Evolutionary conservation across 2,888 invertebrate species (phyloP), one percentile per base, ranked within the genome.

Genomic region (Lacanobia wlatinum): DNA sequence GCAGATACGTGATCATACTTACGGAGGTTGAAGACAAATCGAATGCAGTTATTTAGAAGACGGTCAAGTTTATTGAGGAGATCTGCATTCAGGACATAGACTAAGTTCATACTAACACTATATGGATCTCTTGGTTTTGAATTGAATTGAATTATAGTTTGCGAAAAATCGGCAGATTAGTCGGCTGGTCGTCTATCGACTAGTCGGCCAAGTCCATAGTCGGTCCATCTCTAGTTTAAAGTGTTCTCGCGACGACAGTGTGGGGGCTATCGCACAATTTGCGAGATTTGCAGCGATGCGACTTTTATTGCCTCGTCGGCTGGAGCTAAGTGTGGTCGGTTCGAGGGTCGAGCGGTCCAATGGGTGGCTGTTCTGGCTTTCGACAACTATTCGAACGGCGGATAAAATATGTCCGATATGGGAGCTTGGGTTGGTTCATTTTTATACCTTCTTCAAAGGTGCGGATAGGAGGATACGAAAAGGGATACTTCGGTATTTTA

Each of bases 301-400:
- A 78, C 55, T 85, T 84, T 84, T 84, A 84, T 81, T 71, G 82
- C 76, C 71, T 55, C 76, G 73, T 76, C 74, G 76, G 80, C 83
- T 80, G 64, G 69, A 55, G 71, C 73, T 86, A 80, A 84, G 73
- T 86, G 71, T 67, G 71, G 75, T 64, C 59, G 50, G 55, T 40
- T 70, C 38, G 58, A 69, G 63, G 68, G 58, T 53, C 58, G 18
- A 5, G 48, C 40, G 38, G 46, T 18, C 46, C 75, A 80, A 83
- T 70, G 53, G 59, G 53, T 79, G 50, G 53, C 43, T 72, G 46
- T 78, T 78, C 66, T 67, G 38, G 48, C 40, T 66, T 43, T 66
- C 69, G 63, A 80, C 65, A 64, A 74, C 80, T 74, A 80, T 83
- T 73, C 0, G 18, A 59, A 60, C 23, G n/a, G 12, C 18, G 28